These are phyloP conservation scores for Notamacropus eugenii DNA, from an alignment of 2,797 vertebrate species.

Conservation along the genomic window DNA sequence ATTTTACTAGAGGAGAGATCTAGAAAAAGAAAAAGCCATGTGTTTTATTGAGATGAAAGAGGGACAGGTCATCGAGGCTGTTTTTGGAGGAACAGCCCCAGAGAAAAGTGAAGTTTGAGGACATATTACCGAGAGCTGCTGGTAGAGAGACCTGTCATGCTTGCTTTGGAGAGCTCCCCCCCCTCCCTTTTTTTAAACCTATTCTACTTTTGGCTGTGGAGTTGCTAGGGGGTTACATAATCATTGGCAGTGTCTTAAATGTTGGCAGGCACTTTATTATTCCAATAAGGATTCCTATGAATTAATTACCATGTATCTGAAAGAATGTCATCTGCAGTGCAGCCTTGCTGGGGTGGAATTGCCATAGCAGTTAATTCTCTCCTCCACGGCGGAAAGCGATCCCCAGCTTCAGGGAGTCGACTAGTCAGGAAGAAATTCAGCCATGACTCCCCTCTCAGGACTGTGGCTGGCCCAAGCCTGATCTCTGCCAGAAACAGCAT, in stretches of 20 bases:
- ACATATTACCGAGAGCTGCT: not conserved
- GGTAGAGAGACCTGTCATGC: not conserved
- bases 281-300: not conserved
- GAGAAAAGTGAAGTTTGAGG: not conserved
- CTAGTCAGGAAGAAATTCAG: not conserved
- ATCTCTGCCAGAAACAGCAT: not conserved
- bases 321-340: not conserved
- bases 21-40: not conserved
- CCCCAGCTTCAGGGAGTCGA: not conserved
- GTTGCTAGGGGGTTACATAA: not conserved
- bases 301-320: not conserved
- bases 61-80: not conserved
- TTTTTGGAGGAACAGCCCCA: not conserved
- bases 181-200: not conserved
- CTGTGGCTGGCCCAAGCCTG: not conserved
- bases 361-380: not conserved
- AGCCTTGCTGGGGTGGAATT: not conserved
- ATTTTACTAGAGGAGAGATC: not conserved
- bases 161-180: not conserved
- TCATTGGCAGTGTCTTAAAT: not conserved
- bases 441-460: not conserved
- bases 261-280: not conserved
- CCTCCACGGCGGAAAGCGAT: not conserved
- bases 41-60: not conserved
- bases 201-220: not conserved